Conservation (phyloP, 1,140 invertebrate species). For the Babylonia areolata region DNA sequence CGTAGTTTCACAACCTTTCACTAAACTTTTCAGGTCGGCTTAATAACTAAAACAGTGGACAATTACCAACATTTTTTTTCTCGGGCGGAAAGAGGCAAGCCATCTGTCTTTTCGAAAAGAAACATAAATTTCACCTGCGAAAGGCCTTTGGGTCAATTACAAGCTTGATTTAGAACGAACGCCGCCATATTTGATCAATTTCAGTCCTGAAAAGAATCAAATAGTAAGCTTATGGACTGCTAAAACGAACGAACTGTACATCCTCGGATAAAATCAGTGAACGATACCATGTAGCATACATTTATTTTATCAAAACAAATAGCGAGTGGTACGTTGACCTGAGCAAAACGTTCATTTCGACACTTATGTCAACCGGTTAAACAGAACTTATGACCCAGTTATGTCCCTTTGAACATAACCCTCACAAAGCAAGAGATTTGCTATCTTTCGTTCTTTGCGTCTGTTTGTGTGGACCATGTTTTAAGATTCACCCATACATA, state of each 20-base stretch:
- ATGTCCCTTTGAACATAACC: slow-evolving; percentile 20
- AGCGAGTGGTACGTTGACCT: neutral
- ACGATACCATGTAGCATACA: neutral
- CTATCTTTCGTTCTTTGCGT: slow-evolving; percentile 29
- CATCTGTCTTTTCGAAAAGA: too few species aligned
- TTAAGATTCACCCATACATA: neutral
- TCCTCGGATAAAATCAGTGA: neutral
- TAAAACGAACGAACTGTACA: neutral
- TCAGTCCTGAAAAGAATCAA: neutral
- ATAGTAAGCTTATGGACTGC: neutral
- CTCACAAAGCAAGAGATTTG: neutral
- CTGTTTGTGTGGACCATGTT: slow-evolving; percentile 32
- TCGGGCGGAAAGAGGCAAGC: too few species aligned
- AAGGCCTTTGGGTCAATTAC: too few species aligned
- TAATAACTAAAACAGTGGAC: too few species aligned
- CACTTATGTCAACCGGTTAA: neutral
- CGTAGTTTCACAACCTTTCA: too few species aligned
- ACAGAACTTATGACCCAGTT: slow-evolving; percentile 25
- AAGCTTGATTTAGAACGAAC: neutral
- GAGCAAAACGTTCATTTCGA: neutral
- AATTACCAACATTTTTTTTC: too few species aligned
- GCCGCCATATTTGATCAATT: slow-evolving; percentile 4
- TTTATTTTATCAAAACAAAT: neutral
- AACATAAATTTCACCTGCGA: too few species aligned
- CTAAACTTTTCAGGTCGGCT: too few species aligned